Evolutionary conservation across 2,113 vertebrate species (phyloP).

Genomic region (Syngnathus floridae): DNA sequence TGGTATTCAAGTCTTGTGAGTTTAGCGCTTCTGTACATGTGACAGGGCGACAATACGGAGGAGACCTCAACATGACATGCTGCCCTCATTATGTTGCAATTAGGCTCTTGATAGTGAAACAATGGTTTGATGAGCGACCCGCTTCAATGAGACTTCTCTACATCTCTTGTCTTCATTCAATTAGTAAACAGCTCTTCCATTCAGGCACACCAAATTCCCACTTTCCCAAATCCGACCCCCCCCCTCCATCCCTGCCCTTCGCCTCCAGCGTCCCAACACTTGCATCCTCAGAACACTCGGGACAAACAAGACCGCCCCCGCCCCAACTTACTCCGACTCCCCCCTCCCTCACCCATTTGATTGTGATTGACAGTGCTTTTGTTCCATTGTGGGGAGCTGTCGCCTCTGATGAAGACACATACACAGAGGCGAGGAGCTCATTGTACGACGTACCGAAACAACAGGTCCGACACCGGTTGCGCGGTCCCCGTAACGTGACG

Average conservation of each 20-base stretch:
- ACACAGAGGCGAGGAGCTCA: constrained; percentile 43
- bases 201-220: constrained; percentile 59
- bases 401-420: constrained; percentile 77
- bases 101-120: constrained; percentile 52
- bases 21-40: constrained; percentile 20
- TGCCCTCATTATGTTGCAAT: constrained; percentile 58
- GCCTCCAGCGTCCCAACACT: constrained; percentile 58
- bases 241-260: constrained; percentile 38
- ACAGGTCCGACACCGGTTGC: constrained; percentile 56
- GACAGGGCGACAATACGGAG: constrained; percentile 41
- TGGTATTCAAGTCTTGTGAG: constrained; percentile 1
- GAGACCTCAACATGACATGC: constrained; percentile 41
- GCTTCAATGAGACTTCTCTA: constrained; percentile 68
- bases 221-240: constrained; percentile 60
- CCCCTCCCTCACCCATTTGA: constrained; percentile 63
- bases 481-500: constrained; percentile 7
- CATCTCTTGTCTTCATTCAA: constrained; percentile 68
- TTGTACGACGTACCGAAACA: constrained; percentile 38
- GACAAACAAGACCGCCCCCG: constrained; percentile 47
- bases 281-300: constrained; percentile 58
- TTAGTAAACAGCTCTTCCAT: constrained; percentile 69
- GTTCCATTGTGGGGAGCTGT: constrained; percentile 74
- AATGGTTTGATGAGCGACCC: constrained; percentile 61
- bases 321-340: constrained; percentile 38
- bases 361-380: constrained; percentile 77